Evolutionary conservation across 2,797 vertebrate genomes (phyloP).

Genomic region (Chromobotia macracanthus): DNA sequence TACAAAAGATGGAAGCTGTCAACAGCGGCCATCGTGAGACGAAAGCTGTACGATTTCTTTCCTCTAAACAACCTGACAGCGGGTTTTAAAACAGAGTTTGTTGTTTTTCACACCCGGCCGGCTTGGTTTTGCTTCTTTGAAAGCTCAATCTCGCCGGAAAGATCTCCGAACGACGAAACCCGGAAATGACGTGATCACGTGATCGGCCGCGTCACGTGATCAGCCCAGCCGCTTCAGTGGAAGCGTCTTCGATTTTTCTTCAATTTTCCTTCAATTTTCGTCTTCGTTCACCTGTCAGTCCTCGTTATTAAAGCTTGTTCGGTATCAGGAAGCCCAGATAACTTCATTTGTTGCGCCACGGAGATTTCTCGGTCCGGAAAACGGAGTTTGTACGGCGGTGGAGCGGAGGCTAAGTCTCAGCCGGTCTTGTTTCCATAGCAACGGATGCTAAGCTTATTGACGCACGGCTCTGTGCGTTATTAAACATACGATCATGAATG

Average conservation of each 20-base stretch:
- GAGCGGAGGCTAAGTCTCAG: not conserved
- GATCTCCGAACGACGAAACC: conserved; percentile 6
- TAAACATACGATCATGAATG: not conserved
- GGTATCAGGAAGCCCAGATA: not conserved
- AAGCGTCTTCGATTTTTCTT: too few relatives aligned
- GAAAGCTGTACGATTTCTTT: not conserved
- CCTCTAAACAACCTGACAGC: not conserved
- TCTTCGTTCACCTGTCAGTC: not conserved
- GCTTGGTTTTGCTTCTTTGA: not conserved
- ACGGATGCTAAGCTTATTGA: conserved; percentile 24
- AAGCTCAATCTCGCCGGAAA: not conserved
- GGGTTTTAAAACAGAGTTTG: not conserved
- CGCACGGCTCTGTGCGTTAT: not conserved
- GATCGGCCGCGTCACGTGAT: conserved; percentile 18
- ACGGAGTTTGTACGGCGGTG: not conserved
- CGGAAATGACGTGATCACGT: conserved; percentile 31
- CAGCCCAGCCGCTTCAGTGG: not conserved
- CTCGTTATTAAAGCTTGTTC: not conserved
- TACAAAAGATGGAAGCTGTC: conserved; percentile 91
- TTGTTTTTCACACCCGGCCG: not conserved
- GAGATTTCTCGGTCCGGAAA: not conserved
- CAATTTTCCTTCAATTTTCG: too few relatives aligned
- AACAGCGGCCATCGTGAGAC: conserved; percentile 86
- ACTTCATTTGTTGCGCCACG: not conserved
- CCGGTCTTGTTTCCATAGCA: conserved; percentile 44